Base-by-base conservation (phyloP, 2,888 invertebrate genomes). In the Ferdinandea cuprea region DNA sequence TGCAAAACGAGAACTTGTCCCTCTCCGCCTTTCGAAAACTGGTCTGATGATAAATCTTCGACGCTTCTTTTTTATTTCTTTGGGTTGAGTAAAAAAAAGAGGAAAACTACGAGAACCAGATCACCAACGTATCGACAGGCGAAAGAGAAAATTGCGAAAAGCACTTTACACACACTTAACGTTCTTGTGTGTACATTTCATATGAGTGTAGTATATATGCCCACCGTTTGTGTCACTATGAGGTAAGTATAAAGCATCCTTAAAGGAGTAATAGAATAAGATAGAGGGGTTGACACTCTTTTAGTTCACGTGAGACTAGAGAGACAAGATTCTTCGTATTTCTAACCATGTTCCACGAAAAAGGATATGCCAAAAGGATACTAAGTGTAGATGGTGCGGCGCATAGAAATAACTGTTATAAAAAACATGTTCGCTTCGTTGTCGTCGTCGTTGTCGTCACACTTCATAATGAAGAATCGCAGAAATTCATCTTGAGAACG, bases 401-500 rank as follows among this genome's bases (percentile, higher is more conserved):
- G 13, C 9, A 13, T 28, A 21, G 17, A 28, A 13, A 17, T 11
- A 19, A 9, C 19, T 5, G 11, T 42, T 42, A 59, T 61, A 58
- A 66, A 40, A 73, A 63, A 63, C 46, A 61, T 35, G 37, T 52
- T 42, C 40, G 63, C 44, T 30, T 40, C 17, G 56, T 42, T 56
- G 35, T 79, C 61, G 61, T 73, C 46, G 48, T 44, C n/a, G 54
- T 56, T 48, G 28, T 72, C 61, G 66, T 80, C 44, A 71, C 46
- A 76, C 76, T 66, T 52, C 37, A 76, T 46, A 52, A 58, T 69
- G 69, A 71, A 76, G 80, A 50, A 58, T 63, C 69, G 58, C 52
- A 71, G 79, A 76, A 76, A 71, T 71, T 71, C 71, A 77, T 77
- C 81, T 71, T 77, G 61, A 71, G 61, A 77, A 81, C 32, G 66